Evolutionary conservation across 2,888 invertebrate genomes (phyloP).

Genomic region (Ctena decussata): DNA sequence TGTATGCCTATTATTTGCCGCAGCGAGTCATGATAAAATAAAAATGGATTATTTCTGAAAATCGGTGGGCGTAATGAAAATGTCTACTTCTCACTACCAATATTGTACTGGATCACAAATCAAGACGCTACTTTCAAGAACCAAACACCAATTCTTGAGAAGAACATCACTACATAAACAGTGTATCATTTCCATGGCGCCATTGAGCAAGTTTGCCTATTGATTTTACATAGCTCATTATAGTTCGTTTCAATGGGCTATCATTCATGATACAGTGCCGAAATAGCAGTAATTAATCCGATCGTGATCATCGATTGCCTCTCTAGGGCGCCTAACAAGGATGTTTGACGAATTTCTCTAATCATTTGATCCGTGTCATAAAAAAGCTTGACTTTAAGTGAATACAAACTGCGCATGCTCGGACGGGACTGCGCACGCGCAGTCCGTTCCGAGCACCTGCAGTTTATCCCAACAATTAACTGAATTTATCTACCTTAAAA

Average conservation of each 20-base stretch:
- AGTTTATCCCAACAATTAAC: too few relatives aligned
- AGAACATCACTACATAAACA: not conserved
- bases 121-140: not conserved
- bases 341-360: not conserved
- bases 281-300: slow-evolving; percentile 2
- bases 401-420: too few relatives aligned
- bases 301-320: not conserved
- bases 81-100: not conserved
- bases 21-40: too few relatives aligned
- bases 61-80: not conserved
- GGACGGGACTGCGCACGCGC: too few relatives aligned
- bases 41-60: too few relatives aligned
- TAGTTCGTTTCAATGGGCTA: slow-evolving; percentile 12
- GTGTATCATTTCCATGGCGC: not conserved
- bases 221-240: slow-evolving; percentile 12
- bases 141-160: not conserved
- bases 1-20: too few relatives aligned
- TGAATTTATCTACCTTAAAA: too few relatives aligned
- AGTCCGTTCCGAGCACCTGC: too few relatives aligned
- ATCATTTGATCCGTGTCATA: not conserved
- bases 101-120: not conserved
- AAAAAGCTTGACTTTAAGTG: too few relatives aligned
- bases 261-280: slow-evolving; percentile 4
- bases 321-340: slow-evolving; percentile 6
- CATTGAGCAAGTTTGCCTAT: not conserved